Evolutionary conservation across 2,113 vertebrate genomes (phyloP).

Genomic region (Aptenodytes forsteri): DNA sequence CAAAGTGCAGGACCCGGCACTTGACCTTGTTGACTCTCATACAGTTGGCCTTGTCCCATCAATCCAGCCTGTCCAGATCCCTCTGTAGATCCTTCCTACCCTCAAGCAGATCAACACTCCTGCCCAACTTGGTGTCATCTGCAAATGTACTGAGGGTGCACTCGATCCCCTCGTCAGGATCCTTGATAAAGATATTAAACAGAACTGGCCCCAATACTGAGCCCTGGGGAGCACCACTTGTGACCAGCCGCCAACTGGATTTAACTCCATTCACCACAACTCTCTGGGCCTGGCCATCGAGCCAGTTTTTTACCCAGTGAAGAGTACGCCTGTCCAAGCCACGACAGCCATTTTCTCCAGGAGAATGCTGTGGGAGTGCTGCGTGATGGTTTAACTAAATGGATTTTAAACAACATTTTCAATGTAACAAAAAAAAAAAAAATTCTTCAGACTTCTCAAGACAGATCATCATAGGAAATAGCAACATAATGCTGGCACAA

Average conservation of each 20-base stretch:
- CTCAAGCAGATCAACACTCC: not conserved
- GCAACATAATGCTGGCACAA: not conserved
- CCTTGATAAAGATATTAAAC: too few species aligned
- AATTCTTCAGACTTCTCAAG: not conserved
- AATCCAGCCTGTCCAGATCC: not conserved
- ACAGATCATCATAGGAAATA: not conserved
- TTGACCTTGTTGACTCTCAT: not conserved
- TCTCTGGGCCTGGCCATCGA: not conserved
- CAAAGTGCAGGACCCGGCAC: not conserved
- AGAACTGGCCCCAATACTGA: not conserved
- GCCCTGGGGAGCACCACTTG: not conserved
- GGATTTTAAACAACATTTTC: not conserved
- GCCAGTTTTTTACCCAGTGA: not conserved
- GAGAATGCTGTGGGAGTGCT: not conserved
- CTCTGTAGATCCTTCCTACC: not conserved
- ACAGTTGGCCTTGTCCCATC: rapidly evolving
- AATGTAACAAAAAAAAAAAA: not conserved
- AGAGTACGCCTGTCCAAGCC: not conserved
- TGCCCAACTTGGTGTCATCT: rapidly evolving
- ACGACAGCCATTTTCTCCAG: not conserved
- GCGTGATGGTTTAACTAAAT: not conserved
- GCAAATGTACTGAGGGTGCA: not conserved
- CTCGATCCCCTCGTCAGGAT: not conserved
- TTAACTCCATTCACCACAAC: not conserved
- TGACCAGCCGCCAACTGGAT: too few species aligned